Percentiles rank a stretch among this genome's conserved stretches.
phyloP scores from a whole-genome alignment of 2,113 vertebrate genomes.

The Odontesthes bonariensis region DNA sequence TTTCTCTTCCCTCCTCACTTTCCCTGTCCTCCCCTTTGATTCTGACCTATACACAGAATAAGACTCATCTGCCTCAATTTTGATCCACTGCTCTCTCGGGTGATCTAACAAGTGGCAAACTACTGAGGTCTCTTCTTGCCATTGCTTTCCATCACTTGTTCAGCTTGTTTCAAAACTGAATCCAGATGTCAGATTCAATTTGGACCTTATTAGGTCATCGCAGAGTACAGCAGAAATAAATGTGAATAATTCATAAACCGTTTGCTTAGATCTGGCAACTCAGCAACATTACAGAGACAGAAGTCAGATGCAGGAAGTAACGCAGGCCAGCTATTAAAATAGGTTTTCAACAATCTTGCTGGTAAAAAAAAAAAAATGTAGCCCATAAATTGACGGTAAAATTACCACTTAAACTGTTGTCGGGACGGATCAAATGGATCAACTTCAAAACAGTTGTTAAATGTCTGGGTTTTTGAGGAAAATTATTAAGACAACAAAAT shows the following conservation, averaged over 20 bases:
- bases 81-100: constrained; percentile 4
- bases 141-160: constrained; percentile 14
- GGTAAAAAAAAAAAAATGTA: neutral
- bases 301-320: neutral
- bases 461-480: neutral
- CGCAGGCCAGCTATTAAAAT: neutral
- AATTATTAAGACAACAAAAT: constrained; percentile 1
- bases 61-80: constrained; percentile 24
- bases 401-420: neutral
- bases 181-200: constrained; percentile 41
- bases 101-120: constrained; percentile 44
- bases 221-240: constrained; percentile 23
- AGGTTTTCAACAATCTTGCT: neutral
- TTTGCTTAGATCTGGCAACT: constrained; percentile 1
- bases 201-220: constrained; percentile 10
- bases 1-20: constrained; percentile 42
- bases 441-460: neutral
- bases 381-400: neutral
- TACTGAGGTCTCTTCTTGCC: neutral
- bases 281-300: neutral
- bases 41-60: constrained; percentile 7
- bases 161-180: constrained; percentile 18
- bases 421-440: neutral
- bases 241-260: constrained; percentile 20
- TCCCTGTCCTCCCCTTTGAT: constrained; percentile 18